phyloP scores from a whole-genome alignment of 2,797 vertebrate species.

The Choloepus didactylus region DNA sequence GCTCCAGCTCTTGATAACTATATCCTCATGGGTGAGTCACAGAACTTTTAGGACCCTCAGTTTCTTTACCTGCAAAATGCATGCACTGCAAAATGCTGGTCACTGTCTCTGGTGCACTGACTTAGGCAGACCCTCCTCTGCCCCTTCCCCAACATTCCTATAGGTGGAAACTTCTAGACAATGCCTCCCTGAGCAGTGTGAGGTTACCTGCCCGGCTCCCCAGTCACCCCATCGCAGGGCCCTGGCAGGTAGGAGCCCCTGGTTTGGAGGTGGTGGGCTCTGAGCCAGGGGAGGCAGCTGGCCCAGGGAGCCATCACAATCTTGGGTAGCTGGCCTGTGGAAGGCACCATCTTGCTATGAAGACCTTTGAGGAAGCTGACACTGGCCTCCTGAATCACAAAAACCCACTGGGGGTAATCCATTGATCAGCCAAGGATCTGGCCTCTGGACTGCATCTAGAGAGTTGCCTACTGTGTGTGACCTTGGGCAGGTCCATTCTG shows the following conservation, averaged over 20 bases:
- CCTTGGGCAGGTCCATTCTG: neutral
- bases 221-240: constrained; percentile 63
- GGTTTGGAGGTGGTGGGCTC: neutral
- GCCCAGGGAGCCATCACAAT: neutral
- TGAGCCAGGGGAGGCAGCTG: neutral
- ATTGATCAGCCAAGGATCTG: neutral
- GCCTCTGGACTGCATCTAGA: neutral
- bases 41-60: no score
- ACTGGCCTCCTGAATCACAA: neutral
- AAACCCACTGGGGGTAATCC: neutral
- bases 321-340: neutral
- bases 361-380: neutral
- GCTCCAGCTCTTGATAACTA: neutral
- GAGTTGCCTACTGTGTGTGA: neutral
- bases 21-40: neutral
- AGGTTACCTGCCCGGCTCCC: constrained; percentile 82
- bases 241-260: neutral
- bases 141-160: no score
- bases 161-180: constrained; percentile 79
- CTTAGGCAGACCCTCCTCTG: neutral
- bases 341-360: neutral
- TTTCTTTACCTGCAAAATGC: neutral
- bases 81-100: neutral
- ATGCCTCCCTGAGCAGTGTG: constrained; percentile 47
- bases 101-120: neutral